These are phyloP conservation scores for Ailuropoda melanoleuca DNA, from an alignment of 2,113 vertebrate species.

Conservation along the genomic window DNA sequence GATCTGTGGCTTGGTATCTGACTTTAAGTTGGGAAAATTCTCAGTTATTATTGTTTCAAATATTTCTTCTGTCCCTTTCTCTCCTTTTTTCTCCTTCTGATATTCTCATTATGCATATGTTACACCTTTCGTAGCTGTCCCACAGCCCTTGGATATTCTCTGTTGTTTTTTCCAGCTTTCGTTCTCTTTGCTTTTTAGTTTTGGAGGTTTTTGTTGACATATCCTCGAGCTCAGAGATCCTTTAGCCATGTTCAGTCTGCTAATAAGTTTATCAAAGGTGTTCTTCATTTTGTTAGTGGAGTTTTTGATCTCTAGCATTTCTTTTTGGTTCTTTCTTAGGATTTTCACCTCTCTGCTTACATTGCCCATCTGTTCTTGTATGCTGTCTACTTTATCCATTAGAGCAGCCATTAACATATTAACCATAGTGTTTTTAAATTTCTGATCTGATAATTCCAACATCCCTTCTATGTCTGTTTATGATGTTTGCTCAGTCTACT, in stretches of 20 bases:
- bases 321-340: neutral
- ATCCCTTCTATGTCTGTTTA: neutral
- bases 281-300: neutral
- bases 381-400: neutral
- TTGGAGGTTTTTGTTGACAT: constrained; percentile 14
- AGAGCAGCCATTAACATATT: neutral
- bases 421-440: neutral
- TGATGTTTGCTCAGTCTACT: neutral
- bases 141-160: neutral
- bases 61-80: neutral
- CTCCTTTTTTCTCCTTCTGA: neutral
- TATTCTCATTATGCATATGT: neutral
- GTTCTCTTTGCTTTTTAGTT: neutral
- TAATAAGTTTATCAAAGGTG: neutral
- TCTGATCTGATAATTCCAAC: neutral
- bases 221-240: neutral
- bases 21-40: neutral
- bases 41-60: neutral
- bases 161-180: neutral
- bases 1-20: neutral
- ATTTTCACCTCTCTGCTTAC: neutral
- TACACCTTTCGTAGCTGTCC: neutral
- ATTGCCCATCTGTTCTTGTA: neutral
- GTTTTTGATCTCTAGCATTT: neutral
- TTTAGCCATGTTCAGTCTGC: neutral